These are phyloP conservation scores for Dallia pectoralis DNA, from an alignment of 2,797 vertebrate species.

Conservation along the genomic window DNA sequence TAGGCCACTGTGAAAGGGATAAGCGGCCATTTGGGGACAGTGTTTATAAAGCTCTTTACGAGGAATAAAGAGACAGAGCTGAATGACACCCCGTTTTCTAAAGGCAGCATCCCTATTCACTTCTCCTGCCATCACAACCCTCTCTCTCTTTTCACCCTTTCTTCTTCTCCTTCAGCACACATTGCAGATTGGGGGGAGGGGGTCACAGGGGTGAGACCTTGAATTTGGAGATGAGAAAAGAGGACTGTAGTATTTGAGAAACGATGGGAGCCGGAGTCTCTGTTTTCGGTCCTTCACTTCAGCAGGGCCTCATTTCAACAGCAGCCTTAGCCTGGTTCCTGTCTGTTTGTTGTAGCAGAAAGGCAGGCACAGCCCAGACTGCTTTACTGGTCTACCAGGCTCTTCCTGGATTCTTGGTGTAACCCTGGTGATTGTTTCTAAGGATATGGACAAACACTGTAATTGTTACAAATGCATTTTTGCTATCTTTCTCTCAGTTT, in stretches of 20 bases:
- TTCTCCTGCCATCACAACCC: background rate
- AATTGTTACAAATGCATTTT: constrained; percentile 33
- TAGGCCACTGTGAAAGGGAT: background rate
- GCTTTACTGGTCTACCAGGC: background rate
- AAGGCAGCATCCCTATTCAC: background rate
- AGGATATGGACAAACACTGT: constrained; percentile 41
- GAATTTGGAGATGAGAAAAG: background rate
- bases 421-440: constrained; percentile 37
- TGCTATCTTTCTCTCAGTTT: constrained; percentile 29
- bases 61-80: constrained; percentile 5
- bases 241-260: background rate
- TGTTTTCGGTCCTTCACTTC: background rate
- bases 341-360: too few relatives aligned
- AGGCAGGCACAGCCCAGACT: background rate
- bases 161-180: background rate
- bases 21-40: background rate
- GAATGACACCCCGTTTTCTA: background rate
- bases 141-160: background rate
- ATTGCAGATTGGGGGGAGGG: background rate
- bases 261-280: background rate
- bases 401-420: constrained; percentile 7
- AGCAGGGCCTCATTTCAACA: background rate
- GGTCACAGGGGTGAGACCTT: background rate
- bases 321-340: background rate
- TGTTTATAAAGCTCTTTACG: constrained; percentile 28